These are phyloP conservation scores for Cydia pomonella DNA, from an alignment of 1,140 invertebrate genomes.

Conservation along the genomic window DNA sequence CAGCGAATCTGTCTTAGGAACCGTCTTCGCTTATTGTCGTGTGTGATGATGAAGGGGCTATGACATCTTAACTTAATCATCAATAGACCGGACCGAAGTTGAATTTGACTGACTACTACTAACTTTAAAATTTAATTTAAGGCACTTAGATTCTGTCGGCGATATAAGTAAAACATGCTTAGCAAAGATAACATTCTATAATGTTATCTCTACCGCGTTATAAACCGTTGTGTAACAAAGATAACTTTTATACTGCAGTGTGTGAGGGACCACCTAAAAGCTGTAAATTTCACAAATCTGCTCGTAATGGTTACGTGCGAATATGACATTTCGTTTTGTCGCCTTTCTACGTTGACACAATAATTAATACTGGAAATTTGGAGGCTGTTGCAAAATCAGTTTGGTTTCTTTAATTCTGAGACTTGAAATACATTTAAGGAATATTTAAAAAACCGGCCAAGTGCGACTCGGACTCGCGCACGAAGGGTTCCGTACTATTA, in stretches of 20 bases:
- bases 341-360: conserved; percentile 9
- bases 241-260: background rate
- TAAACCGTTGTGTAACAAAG: background rate
- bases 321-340: conserved; percentile 20
- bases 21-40: too few species aligned
- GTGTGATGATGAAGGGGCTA: too few species aligned
- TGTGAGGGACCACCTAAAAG: background rate
- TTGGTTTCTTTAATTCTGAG: background rate
- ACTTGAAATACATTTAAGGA: background rate
- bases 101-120: too few species aligned
- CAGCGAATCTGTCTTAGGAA: too few species aligned
- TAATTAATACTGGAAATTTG: background rate
- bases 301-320: conserved; percentile 14
- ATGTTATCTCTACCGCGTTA: background rate
- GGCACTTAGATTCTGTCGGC: too few species aligned
- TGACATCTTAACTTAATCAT: too few species aligned
- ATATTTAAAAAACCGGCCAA: background rate
- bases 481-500: too few species aligned
- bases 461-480: too few species aligned
- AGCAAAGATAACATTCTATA: too few species aligned
- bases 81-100: too few species aligned
- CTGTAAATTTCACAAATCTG: background rate
- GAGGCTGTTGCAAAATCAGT: background rate
- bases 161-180: too few species aligned
- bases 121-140: too few species aligned